Evolutionary conservation across 2,797 vertebrate genomes (phyloP), one percentile per base, ranked within the genome.

Genomic region (Eospalax fontanierii): DNA sequence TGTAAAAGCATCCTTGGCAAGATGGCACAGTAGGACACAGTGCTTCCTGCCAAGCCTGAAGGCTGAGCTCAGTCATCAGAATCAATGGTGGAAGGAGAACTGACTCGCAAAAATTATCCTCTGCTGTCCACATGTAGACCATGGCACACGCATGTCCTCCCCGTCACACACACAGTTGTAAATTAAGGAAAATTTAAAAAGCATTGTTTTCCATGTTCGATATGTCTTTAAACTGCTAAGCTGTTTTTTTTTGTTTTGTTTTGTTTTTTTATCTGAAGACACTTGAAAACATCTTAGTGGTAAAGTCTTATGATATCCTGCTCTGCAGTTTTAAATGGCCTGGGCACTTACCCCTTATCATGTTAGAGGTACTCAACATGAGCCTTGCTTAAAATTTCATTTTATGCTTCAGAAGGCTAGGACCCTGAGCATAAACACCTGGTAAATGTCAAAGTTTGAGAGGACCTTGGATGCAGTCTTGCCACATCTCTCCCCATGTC

Each of bases 301-400:
- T 89, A 40, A 76, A 30, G 46, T 79, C 33, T n/a, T 81, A 2
- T 11, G 5, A 2, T 59, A 3, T 70, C 33, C 57, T 85, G 19
- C 83, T 73, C 74, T 70, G 5, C 0, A 59, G 38, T 70, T 92
- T 66, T 92, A 85, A 85, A 43, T 54, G 73, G 75, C 33, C 16
- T 89, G 89, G 73, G 33, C 35, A 54, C 33, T 90, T 87, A 10
- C 89, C 87, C 81, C 76, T 87, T 73, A 24, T 0, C 43, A 6
- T 16, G 46, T 94, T 75, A 40, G 61, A 63, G n/a, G 30, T 94
- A 40, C 70, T 82, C 40, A 30, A 79, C 30, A 71, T 73, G 73
- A 90, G 21, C 30, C 30, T 73, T 59, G 79, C 35, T 46, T 28
- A 21, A n/a, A 0, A 95, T 96, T 96, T 94, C 59, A 92, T 95